Evolutionary conservation across 2,113 vertebrate genomes (phyloP).

Genomic region (Chaetops frenatus): DNA sequence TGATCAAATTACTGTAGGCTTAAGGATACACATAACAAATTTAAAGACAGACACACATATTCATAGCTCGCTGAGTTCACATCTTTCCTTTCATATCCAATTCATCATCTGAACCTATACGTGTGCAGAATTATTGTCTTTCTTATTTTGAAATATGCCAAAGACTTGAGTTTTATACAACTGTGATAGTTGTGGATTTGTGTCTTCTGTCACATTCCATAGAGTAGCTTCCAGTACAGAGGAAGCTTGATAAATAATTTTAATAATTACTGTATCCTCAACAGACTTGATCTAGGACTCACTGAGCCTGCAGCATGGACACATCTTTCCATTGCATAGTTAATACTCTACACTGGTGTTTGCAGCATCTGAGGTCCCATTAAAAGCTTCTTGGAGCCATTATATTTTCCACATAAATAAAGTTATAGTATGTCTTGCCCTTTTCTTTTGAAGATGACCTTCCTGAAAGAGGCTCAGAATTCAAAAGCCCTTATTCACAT

Average conservation of each 20-base stretch:
- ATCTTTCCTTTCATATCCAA: constrained; percentile 14
- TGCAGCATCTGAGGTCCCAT: neutral
- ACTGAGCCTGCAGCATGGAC: neutral
- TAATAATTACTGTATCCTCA: neutral
- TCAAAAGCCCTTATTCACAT: neutral
- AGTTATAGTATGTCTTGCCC: neutral
- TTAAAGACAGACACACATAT: constrained; percentile 17
- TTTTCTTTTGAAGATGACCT: neutral
- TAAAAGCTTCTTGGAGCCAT: neutral
- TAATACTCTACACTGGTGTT: neutral
- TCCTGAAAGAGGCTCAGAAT: neutral
- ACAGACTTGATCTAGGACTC: neutral
- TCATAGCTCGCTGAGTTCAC: constrained; percentile 15
- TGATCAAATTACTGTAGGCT: neutral
- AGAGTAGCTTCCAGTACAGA: neutral
- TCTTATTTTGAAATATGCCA: neutral
- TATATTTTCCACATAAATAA: neutral
- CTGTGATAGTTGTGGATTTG: neutral
- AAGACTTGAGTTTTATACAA: neutral
- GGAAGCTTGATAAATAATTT: neutral
- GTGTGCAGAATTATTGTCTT: neutral
- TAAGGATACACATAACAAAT: constrained; percentile 48
- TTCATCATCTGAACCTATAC: neutral
- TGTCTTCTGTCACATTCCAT: neutral
- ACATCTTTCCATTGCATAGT: neutral